A percentile compares a stretch with the other conserved stretches of the same genome.
phyloP scores from a whole-genome alignment of 1,140 invertebrate species.

The Hylyphantes graminicola region DNA sequence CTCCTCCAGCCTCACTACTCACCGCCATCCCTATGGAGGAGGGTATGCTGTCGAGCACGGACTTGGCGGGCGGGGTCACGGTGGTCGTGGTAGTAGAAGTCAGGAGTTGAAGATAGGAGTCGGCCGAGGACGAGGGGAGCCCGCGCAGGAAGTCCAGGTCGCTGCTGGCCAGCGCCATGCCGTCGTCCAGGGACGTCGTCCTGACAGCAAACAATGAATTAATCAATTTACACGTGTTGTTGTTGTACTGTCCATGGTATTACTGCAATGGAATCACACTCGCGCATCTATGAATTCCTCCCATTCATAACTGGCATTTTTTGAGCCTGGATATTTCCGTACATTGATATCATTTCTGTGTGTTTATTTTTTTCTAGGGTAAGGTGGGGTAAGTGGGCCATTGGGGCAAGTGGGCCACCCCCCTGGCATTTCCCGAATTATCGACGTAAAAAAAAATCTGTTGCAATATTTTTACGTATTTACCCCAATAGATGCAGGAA shows the following conservation, averaged over 20 bases:
- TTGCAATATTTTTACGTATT: no score
- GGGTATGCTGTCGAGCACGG: slow-evolving; percentile 65
- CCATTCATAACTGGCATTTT: no score
- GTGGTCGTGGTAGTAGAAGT: slow-evolving; percentile 66
- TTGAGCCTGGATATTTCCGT: no score
- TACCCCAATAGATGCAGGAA: no score
- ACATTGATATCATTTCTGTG: no score
- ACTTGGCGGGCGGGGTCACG: slow-evolving; percentile 56
- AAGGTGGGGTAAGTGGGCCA: no score
- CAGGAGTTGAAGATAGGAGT: slow-evolving; percentile 71
- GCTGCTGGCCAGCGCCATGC: slow-evolving; percentile 61
- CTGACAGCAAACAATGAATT: slow-evolving; percentile 61
- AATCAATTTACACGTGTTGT: not conserved
- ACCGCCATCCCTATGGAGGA: slow-evolving; percentile 62
- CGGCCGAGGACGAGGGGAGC: slow-evolving; percentile 46
- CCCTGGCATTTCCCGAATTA: no score
- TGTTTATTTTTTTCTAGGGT: no score
- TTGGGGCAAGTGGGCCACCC: no score
- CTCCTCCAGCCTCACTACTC: slow-evolving; percentile 48
- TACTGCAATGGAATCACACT: not conserved
- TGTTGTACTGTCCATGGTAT: no score
- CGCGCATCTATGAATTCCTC: no score
- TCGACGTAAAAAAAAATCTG: no score
- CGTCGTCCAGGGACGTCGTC: slow-evolving; percentile 68
- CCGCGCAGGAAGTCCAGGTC: slow-evolving; percentile 65